A percentile compares a stretch with the other conserved stretches of the same genome.
These are phyloP conservation scores for Pterostichus niger DNA, from an alignment of 2,888 invertebrate species.

Conservation along the genomic window DNA sequence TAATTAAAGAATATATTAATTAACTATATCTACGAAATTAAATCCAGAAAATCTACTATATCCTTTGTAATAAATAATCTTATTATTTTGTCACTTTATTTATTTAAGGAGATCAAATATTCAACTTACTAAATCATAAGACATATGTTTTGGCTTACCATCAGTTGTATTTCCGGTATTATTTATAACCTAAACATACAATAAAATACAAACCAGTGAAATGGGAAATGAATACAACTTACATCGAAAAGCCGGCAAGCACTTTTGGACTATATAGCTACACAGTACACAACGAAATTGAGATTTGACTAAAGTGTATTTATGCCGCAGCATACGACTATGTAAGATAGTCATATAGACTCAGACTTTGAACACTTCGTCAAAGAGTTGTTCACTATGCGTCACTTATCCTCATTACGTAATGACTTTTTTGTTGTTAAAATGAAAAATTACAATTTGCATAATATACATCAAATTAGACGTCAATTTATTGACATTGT, in stretches of 20 bases:
- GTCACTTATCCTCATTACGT: slow-evolving; percentile 56
- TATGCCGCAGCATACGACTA: slow-evolving; percentile 17
- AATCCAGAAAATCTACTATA: too few species aligned
- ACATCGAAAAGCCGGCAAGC: slow-evolving; percentile 14
- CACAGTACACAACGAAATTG: slow-evolving; percentile 10
- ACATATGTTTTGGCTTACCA: not conserved
- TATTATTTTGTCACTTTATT: too few species aligned
- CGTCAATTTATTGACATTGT: slow-evolving; percentile 28
- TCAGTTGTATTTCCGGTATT: not conserved
- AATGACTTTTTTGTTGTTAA: slow-evolving; percentile 23
- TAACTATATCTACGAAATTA: too few species aligned
- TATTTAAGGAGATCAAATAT: too few species aligned
- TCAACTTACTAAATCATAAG: too few species aligned
- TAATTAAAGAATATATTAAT: too few species aligned
- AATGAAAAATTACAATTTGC: slow-evolving; percentile 38
- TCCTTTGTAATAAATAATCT: too few species aligned
- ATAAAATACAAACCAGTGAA: not conserved
- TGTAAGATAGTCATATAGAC: slow-evolving; percentile 55
- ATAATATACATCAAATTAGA: not conserved
- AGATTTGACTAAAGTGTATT: slow-evolving; percentile 31
- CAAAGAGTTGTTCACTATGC: slow-evolving; percentile 56
- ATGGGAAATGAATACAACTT: not conserved
- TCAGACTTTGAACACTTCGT: slow-evolving; percentile 64
- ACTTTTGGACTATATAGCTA: not conserved
- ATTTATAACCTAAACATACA: slow-evolving; percentile 12